These are phyloP conservation scores for Ptychoptera albimana DNA, from an alignment of 2,888 invertebrate species.

Conservation along the genomic window DNA sequence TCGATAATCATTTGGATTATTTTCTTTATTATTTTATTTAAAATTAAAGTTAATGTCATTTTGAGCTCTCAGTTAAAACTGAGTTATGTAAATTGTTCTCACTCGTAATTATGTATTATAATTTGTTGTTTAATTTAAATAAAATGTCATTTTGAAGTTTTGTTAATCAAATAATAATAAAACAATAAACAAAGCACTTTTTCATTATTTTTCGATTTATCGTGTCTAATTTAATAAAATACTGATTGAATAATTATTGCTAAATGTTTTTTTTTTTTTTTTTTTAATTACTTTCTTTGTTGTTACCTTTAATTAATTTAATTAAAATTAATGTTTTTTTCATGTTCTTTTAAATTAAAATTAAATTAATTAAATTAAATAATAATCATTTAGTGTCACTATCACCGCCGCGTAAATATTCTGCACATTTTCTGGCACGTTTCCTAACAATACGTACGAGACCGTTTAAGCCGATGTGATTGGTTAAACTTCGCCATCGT, in stretches of 20 bases:
- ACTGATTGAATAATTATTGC: background rate
- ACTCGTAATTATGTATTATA: background rate
- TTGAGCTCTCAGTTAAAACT: no score
- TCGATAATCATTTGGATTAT: no score
- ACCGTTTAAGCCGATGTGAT: constrained; percentile 1
- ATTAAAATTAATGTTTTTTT: background rate
- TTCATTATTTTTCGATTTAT: background rate
- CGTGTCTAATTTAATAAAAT: background rate
- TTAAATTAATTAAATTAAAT: background rate
- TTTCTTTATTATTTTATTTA: no score
- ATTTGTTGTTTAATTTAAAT: background rate
- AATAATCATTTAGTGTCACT: background rate
- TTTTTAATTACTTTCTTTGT: background rate
- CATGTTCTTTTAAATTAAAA: background rate
- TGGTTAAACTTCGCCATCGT: constrained; percentile 1
- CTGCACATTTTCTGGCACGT: constrained; percentile 30
- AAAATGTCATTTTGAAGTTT: background rate
- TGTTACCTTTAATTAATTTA: background rate
- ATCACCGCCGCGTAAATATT: constrained; percentile 21
- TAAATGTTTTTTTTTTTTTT: background rate
- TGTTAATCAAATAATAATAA: background rate
- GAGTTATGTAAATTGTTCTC: background rate
- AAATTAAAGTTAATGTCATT: no score
- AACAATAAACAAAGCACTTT: background rate
- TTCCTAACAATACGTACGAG: constrained; percentile 21